Base-by-base conservation (phyloP, 2,888 invertebrate species). In the Xiphydria camelus region DNA sequence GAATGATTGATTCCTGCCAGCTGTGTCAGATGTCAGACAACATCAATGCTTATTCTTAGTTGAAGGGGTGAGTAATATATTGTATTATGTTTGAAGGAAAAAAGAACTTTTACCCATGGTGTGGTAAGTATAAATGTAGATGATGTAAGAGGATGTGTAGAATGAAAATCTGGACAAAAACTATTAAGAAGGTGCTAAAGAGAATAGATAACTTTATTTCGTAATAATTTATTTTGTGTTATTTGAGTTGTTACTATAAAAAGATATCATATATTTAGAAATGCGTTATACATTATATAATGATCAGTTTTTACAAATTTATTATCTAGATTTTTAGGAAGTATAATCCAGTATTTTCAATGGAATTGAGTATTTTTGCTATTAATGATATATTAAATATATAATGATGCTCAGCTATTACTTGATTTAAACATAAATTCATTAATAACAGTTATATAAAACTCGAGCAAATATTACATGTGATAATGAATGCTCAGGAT, bases 181-280 rank as follows among this genome's bases (percentile, higher is more conserved):
- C n/a, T n/a, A n/a, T n/a, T n/a, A n/a, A n/a, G n/a, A n/a, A n/a
- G n/a, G n/a, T n/a, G n/a, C n/a, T n/a, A n/a, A n/a, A n/a, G n/a
- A n/a, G n/a, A n/a, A n/a, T n/a, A n/a, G n/a, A n/a, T n/a, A n/a
- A n/a, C n/a, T n/a, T n/a, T n/a, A n/a, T n/a, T n/a, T n/a, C n/a
- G 47, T 39, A 26, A 36, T 34, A 49, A 43, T 49, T 53, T 47
- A 39, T 41, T n/a, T 51, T 48, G 34, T 40, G 52, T 40, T 23
- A 46, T 44, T 46, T 46, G 44, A 44, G 44, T 38, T 38, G 31
- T 39, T 39, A 44, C 29, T 29, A 44, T 44, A 20, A 38, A 17
- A 44, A 34, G 7, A 5, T 6, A 29, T 7, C 29, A 12, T 4
- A 7, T 6, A 14, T 12, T 29, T 29, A 29, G 6, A 14, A 14